phyloP scores from a whole-genome alignment of 2,113 vertebrate genomes.

The Delphinapterus leucas region DNA sequence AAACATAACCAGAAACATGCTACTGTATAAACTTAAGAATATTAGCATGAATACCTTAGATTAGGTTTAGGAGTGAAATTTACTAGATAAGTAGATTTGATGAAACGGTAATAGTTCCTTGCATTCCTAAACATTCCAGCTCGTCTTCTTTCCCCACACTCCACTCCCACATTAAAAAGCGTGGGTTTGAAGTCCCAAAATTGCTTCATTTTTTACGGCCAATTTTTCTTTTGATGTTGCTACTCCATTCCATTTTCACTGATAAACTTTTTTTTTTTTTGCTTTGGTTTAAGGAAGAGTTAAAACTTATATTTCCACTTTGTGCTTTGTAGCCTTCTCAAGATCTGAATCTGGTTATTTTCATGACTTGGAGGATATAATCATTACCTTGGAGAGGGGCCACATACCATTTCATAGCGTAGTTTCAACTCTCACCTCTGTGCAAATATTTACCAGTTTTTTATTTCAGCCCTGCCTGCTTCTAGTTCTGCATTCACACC shows the following conservation, averaged over 20 bases:
- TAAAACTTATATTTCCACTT: background rate
- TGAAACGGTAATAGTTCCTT: background rate
- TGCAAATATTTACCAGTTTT: slow-evolving; percentile 27
- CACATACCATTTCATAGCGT: background rate
- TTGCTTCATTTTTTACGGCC: background rate
- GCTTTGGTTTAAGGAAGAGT: slow-evolving; percentile 13
- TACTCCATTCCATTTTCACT: background rate
- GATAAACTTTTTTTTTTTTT: background rate
- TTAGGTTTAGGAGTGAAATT: slow-evolving; percentile 19
- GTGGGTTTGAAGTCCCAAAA: background rate
- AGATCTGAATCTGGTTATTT: background rate
- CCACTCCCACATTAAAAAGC: background rate
- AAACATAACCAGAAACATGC: background rate
- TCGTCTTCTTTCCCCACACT: background rate
- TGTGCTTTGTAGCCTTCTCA: background rate
- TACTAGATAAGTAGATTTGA: background rate
- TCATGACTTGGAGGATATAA: background rate
- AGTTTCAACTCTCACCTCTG: background rate
- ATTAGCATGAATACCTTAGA: background rate
- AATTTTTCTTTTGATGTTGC: slow-evolving; percentile 18
- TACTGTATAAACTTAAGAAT: background rate
- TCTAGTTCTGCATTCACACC: background rate
- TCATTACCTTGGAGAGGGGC: background rate
- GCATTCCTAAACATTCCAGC: background rate
- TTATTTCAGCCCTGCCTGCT: background rate